A percentile compares a stretch with the other conserved stretches of the same genome.
Conservation (phyloP, 2,888 invertebrate species). For the Endotricha flammealis region DNA sequence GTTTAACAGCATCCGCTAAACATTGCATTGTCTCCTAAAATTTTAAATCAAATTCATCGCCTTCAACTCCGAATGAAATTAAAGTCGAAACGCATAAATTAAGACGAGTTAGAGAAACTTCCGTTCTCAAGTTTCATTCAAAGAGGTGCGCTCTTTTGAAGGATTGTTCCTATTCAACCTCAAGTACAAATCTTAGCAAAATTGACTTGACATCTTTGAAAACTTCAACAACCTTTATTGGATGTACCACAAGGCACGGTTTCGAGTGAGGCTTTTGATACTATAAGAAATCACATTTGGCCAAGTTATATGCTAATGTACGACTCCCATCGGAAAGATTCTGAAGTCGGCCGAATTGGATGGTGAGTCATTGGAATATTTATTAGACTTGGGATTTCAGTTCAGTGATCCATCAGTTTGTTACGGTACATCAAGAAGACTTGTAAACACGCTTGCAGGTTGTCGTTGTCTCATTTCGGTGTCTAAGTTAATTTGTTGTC, state of each 20-base stretch:
- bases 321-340: slow-evolving; percentile 67
- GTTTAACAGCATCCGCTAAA: slow-evolving; percentile 3
- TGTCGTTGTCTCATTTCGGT: background rate
- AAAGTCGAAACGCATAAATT: slow-evolving; percentile 69
- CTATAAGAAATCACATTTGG: slow-evolving; percentile 30
- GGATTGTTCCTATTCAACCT: slow-evolving; percentile 50
- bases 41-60: slow-evolving; percentile 61
- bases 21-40: slow-evolving; percentile 50
- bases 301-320: slow-evolving; percentile 58
- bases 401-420: slow-evolving; percentile 35
- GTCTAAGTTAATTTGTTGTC: too few species aligned
- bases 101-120: slow-evolving; percentile 58
- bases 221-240: slow-evolving; percentile 15
- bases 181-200: slow-evolving; percentile 26
- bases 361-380: slow-evolving; percentile 70
- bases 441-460: slow-evolving; percentile 15
- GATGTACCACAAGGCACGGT: slow-evolving; percentile 13
- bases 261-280: slow-evolving; percentile 11
- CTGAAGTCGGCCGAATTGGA: slow-evolving; percentile 57
- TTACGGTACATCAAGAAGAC: slow-evolving; percentile 28
- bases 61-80: slow-evolving; percentile 49
- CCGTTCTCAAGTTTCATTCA: slow-evolving; percentile 50
- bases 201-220: slow-evolving; percentile 18
- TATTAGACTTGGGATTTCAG: slow-evolving; percentile 60
- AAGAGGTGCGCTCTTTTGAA: slow-evolving; percentile 56